Base-by-base conservation (phyloP, 2,888 invertebrate genomes). In the Lamellibrachia satsuma region DNA sequence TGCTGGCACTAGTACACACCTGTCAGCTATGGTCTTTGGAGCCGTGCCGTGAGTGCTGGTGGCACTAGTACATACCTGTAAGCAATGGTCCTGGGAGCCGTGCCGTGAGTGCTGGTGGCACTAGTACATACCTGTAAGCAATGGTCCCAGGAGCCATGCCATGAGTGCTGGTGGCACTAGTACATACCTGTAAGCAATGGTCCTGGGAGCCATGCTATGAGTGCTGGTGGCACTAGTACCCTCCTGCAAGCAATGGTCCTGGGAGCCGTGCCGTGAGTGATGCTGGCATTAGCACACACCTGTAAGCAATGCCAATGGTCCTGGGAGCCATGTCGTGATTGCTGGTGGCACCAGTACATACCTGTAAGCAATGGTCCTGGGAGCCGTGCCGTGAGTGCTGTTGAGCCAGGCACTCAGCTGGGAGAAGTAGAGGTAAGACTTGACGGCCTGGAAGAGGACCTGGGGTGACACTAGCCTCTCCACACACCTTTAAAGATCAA, bases 371-470 rank as follows among this genome's bases (percentile, higher is more conserved):
- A 98, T 97, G 92, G 96, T 95, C 55, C 96, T 95, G 6, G 97
- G 97, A 52, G 95, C 95, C 75, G 95, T 95, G 91, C 97, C 97
- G 93, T 96, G 95, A 92, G 96, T 96, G 92, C 96, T 96, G 93
- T 96, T 97, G 95, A 98, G 97, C 99, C 99, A 99, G 93, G 99
- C 98, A 92, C 98, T 98, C 94, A 99, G 97, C 97, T 99, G 99
- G 7, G 99, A 99, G 97, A 99, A 99, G 97, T 99, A 98, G 93
- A 99, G 97, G 97, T 99, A 98, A 7, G 99, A 99, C 94, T 99
- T 97, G 92, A 99, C 98, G 92, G 99, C 99, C 97, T 98, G 98
- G 96, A 99, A 97, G 94, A 99, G 97, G 75, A 94, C 94, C 90
- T 3, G 95, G 94, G 11, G 94, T 93, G 55, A 95, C 94, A 94